Evolutionary conservation across 2,888 invertebrate genomes (phyloP).

Genomic region (Copidosoma aretas): DNA sequence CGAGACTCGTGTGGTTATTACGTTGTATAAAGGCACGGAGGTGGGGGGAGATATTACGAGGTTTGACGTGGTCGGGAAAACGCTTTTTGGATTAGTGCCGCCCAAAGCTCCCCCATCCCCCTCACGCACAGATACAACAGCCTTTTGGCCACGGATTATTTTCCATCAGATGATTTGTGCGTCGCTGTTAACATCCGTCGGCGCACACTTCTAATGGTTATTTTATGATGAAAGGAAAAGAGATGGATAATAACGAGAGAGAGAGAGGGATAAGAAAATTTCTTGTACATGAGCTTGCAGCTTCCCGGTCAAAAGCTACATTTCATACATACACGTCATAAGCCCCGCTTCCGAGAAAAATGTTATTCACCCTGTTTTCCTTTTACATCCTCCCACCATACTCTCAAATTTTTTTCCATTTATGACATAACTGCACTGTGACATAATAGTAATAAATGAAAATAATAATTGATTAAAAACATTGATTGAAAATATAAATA

Average conservation of each 20-base stretch:
- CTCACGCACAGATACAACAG: constrained; percentile 37
- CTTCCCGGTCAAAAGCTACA: constrained; percentile 30
- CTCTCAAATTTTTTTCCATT: constrained; percentile 4
- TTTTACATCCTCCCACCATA: too few relatives aligned
- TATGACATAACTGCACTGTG: too few relatives aligned
- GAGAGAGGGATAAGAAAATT: too few relatives aligned
- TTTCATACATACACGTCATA: constrained; percentile 13
- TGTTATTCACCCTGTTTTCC: too few relatives aligned
- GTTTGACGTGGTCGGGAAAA: constrained; percentile 4
- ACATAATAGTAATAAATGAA: too few relatives aligned
- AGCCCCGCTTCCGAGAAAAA: not conserved
- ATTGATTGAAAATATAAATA: too few relatives aligned
- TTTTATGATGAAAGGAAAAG: too few relatives aligned
- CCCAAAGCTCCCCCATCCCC: constrained; percentile 28
- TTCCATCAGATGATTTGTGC: constrained; percentile 20
- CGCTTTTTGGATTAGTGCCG: constrained; percentile 38
- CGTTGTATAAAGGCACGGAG: constrained; percentile 2
- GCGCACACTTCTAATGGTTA: not conserved
- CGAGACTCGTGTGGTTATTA: not conserved
- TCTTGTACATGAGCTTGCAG: too few relatives aligned
- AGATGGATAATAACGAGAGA: too few relatives aligned
- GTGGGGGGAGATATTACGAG: constrained; percentile 1
- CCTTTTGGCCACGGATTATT: constrained; percentile 20
- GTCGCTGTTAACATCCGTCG: constrained; percentile 30
- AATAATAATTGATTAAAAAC: too few relatives aligned